Evolutionary conservation across 2,113 vertebrate genomes (phyloP).

Genomic region (Brachypteracias leptosomus): DNA sequence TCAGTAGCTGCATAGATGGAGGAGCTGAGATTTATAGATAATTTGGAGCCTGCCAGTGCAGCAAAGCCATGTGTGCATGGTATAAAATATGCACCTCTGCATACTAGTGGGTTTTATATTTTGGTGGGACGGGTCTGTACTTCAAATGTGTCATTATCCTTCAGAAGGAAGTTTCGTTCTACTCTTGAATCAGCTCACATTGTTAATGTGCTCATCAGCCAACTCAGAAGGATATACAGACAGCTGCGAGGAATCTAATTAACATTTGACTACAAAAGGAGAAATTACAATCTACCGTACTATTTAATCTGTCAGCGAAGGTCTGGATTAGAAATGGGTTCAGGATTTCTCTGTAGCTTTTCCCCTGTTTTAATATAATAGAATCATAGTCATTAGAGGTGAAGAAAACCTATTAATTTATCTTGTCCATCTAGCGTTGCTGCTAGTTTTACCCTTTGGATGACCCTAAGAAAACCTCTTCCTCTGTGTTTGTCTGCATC

Average conservation of each 20-base stretch:
- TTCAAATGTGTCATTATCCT: slow-evolving; percentile 15
- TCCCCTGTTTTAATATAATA: not conserved
- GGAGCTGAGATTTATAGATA: fast-evolving
- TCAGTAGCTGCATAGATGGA: fast-evolving
- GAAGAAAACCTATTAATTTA: slow-evolving; percentile 6
- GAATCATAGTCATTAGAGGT: not conserved
- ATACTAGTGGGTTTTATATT: not conserved
- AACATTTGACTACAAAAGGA: slow-evolving; percentile 53
- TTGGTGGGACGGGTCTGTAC: not conserved
- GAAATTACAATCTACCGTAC: slow-evolving; percentile 18
- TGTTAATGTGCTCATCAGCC: slow-evolving; percentile 30
- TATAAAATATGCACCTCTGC: not conserved
- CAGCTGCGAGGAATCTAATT: slow-evolving; percentile 53
- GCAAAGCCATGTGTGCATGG: not conserved
- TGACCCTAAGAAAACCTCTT: slow-evolving; percentile 13
- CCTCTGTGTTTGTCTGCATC: not conserved
- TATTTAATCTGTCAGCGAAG: not conserved
- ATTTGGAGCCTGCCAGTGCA: not conserved
- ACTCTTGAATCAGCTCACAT: slow-evolving; percentile 39
- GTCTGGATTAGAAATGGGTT: slow-evolving; percentile 34
- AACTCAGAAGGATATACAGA: slow-evolving; percentile 25
- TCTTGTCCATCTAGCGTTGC: not conserved
- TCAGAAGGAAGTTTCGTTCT: not conserved
- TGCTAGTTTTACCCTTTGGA: slow-evolving; percentile 5
- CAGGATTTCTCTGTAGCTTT: slow-evolving; percentile 3